Conservation (phyloP, 2,113 vertebrate species). For the Grammomys surdaster region DNA sequence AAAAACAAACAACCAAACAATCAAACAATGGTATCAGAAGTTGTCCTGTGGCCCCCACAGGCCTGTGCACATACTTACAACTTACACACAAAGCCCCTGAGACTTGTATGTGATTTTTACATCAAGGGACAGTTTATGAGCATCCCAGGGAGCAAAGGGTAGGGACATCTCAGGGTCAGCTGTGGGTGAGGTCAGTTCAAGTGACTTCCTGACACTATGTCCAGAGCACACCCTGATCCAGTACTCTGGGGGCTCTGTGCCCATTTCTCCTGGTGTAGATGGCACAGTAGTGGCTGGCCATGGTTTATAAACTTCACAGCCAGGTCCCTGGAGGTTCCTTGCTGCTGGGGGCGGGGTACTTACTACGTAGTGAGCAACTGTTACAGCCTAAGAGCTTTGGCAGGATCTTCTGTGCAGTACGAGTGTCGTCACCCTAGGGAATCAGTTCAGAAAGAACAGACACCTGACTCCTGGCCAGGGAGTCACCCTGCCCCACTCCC, state of each 20-base stretch:
- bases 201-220: not conserved
- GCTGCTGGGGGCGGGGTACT: not conserved
- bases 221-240: not conserved
- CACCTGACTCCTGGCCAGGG: not conserved
- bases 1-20: not conserved
- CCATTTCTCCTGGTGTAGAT: not conserved
- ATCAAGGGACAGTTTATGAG: not conserved
- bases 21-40: not conserved
- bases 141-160: not conserved
- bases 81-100: not conserved
- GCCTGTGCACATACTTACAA: not conserved
- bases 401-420: not conserved
- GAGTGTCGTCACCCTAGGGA: rapidly evolving
- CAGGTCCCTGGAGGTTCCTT: not conserved
- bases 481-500: not conserved
- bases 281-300: not conserved
- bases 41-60: not conserved
- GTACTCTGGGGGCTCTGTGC: not conserved
- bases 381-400: not conserved
- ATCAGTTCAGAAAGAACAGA: not conserved
- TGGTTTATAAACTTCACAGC: not conserved
- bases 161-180: not conserved
- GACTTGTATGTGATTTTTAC: not conserved
- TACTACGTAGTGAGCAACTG: not conserved
- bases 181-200: not conserved